Evolutionary conservation across 2,113 vertebrate species (phyloP).

Genomic region (Bos indicus): DNA sequence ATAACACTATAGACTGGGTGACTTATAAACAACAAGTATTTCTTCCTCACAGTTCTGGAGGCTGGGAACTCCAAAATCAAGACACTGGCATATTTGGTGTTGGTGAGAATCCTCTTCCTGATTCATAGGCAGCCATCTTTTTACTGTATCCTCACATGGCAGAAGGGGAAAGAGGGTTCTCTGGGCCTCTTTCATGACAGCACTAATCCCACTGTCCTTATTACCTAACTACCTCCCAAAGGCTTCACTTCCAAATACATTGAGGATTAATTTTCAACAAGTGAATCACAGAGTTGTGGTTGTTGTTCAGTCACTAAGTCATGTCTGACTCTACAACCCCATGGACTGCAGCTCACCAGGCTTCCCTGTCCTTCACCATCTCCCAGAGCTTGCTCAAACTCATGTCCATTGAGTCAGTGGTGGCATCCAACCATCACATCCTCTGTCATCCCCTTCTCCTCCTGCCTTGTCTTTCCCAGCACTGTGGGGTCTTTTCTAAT

Average conservation of each 20-base stretch:
- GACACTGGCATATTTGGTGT: background rate
- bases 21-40: background rate
- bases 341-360: background rate
- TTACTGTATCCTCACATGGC: background rate
- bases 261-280: background rate
- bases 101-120: background rate
- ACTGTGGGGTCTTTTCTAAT: background rate
- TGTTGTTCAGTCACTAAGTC: background rate
- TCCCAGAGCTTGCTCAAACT: background rate
- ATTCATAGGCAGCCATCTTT: background rate
- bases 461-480: background rate
- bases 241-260: background rate
- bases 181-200: background rate
- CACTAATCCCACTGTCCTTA: background rate
- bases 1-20: background rate
- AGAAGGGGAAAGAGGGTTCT: background rate
- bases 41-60: background rate
- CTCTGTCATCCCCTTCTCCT: background rate
- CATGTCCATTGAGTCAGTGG: background rate
- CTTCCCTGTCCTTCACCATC: background rate
- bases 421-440: background rate
- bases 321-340: background rate
- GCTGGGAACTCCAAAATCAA: background rate
- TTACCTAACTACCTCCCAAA: background rate
- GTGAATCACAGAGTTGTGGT: background rate